Evolutionary conservation across 2,113 vertebrate genomes (phyloP).

Genomic region (Dipodomys merriami): DNA sequence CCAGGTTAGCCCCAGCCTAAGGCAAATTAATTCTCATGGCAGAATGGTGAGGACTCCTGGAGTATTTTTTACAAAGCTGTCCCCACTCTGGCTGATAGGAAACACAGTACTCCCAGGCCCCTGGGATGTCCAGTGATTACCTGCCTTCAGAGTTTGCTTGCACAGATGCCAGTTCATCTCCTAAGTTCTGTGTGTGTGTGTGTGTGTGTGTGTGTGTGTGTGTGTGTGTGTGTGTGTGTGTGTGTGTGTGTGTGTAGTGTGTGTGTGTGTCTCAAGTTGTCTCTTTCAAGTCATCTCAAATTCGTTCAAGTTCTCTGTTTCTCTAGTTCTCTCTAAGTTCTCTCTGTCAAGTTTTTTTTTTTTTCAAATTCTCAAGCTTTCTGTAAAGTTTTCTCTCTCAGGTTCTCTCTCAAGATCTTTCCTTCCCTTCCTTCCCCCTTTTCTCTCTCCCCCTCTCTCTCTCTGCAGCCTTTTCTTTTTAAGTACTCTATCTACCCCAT

Average conservation of each 20-base stretch:
- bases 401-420: too few species aligned
- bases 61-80: not conserved
- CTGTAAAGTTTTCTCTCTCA: too few species aligned
- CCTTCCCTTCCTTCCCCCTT: not conserved
- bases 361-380: too few species aligned
- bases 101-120: not conserved
- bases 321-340: not conserved
- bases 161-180: not conserved
- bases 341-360: too few species aligned
- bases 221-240: too few species aligned
- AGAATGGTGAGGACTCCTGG: not conserved
- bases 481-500: not conserved
- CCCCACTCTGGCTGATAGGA: not conserved
- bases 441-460: too few species aligned
- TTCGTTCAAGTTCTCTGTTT: too few species aligned
- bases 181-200: too few species aligned
- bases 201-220: too few species aligned
- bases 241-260: too few species aligned
- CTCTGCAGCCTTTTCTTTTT: not conserved
- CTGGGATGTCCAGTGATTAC: not conserved
- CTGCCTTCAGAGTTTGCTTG: not conserved
- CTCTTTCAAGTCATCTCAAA: too few species aligned
- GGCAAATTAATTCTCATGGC: not conserved
- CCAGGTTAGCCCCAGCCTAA: not conserved
- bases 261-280: too few species aligned